Percentiles rank a stretch among this genome's conserved stretches.
These are phyloP conservation scores for Spheniscus mendiculus DNA, from an alignment of 2,113 vertebrate genomes.

Conservation along the genomic window DNA sequence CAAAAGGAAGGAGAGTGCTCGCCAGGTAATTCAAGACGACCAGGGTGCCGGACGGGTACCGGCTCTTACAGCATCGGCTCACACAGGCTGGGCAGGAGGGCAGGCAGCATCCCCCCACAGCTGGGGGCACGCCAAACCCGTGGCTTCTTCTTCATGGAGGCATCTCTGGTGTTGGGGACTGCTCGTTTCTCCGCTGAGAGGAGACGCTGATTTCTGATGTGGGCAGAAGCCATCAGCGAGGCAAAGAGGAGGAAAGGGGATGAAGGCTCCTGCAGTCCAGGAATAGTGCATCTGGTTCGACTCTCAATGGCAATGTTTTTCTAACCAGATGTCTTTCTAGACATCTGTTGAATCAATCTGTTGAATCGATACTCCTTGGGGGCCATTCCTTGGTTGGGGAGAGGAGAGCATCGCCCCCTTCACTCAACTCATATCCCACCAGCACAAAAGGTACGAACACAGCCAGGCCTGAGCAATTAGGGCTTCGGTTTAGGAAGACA, in stretches of 20 bases:
- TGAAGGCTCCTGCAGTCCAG: not conserved
- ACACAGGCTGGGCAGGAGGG: not conserved
- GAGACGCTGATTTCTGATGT: not conserved
- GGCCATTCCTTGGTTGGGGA: not conserved
- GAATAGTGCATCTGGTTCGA: not conserved
- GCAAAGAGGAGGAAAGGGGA: not conserved
- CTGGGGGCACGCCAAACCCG: not conserved
- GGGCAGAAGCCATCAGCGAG: accelerated
- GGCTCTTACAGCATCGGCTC: not conserved
- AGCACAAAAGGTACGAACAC: not conserved
- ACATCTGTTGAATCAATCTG: not conserved
- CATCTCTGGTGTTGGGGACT: not conserved
- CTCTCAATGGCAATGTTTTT: not conserved
- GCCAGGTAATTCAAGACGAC: not conserved
- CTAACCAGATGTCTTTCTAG: not conserved
- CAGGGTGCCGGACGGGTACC: not conserved
- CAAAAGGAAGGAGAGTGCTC: constrained; percentile 9
- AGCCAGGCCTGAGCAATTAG: not conserved
- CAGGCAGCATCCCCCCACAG: not conserved
- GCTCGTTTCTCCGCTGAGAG: not conserved
- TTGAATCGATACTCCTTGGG: not conserved
- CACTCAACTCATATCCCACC: not conserved
- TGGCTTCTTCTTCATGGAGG: not conserved
- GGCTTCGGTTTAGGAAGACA: not conserved
- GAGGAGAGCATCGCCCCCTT: not conserved